Conservation (phyloP, 1,140 invertebrate genomes). For the Stegodyphus dumicola region DNA sequence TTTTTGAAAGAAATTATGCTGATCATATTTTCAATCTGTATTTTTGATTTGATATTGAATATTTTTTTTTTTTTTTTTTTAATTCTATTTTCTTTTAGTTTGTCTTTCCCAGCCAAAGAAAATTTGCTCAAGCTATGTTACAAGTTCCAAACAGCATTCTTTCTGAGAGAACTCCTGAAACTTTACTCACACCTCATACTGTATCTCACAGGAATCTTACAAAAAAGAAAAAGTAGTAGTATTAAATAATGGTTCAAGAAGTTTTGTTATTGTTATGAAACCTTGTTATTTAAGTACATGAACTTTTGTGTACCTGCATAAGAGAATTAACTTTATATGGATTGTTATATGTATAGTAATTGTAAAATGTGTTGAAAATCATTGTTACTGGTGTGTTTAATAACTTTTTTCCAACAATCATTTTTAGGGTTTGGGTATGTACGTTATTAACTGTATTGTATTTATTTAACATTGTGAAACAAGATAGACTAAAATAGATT, state of each 20-base stretch:
- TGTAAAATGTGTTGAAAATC: background rate
- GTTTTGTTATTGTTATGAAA: slow-evolving; percentile 1
- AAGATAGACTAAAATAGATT: no score
- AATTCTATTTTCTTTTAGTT: slow-evolving; percentile 25
- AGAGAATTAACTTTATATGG: slow-evolving; percentile 18
- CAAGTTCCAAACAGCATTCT: background rate
- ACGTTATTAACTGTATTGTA: no score
- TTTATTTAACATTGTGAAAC: no score
- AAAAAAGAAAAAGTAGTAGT: slow-evolving; percentile 8
- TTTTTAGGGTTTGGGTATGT: no score
- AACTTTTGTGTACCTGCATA: slow-evolving; percentile 43
- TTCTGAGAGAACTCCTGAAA: background rate
- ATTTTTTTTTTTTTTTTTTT: no score
- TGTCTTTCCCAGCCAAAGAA: slow-evolving; percentile 46
- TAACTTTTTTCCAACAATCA: no score
- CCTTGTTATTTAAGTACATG: slow-evolving; percentile 45
- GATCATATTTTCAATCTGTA: background rate
- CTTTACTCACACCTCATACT: background rate
- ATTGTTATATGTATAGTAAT: slow-evolving; percentile 42
- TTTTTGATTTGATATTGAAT: background rate
- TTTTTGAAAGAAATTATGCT: background rate
- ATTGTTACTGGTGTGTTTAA: no score
- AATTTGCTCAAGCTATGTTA: slow-evolving; percentile 37
- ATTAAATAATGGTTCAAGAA: background rate
- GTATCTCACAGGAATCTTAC: slow-evolving; percentile 3